Evolutionary conservation across 2,797 vertebrate genomes (phyloP).

Genomic region (Darevskia mixta): DNA sequence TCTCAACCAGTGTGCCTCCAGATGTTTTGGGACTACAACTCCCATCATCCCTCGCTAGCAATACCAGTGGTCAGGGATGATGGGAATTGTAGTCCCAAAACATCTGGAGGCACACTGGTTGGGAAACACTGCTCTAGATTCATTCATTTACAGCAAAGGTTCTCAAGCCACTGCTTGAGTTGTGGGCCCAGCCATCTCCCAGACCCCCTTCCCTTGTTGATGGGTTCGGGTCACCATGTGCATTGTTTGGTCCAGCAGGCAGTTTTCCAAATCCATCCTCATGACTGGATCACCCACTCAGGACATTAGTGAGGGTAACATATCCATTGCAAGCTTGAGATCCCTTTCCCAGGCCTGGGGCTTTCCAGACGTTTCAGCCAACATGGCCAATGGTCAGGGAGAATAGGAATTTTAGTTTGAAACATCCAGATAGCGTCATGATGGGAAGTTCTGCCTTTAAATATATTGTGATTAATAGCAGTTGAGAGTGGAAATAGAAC

Average conservation of each 20-base stretch:
- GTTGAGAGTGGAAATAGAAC: not conserved
- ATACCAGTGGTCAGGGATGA: too few species aligned
- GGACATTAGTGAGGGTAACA: not conserved
- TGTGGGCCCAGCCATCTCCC: not conserved
- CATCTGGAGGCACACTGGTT: too few species aligned
- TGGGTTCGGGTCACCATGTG: not conserved
- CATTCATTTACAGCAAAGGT: conserved; percentile 20
- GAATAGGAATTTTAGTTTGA: too few species aligned
- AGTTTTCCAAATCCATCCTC: not conserved
- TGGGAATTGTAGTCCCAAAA: too few species aligned
- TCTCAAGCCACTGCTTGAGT: conserved; percentile 16
- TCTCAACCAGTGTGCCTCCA: too few species aligned
- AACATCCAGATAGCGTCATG: too few species aligned
- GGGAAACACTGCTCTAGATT: too few species aligned
- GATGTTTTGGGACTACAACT: too few species aligned
- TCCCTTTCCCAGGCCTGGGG: too few species aligned
- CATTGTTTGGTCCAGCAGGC: not conserved
- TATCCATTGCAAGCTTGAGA: not conserved
- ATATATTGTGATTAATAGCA: not conserved
- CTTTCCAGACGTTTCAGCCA: too few species aligned
- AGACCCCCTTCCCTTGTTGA: not conserved
- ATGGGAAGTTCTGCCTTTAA: not conserved
- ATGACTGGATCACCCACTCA: not conserved
- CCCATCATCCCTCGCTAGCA: too few species aligned
- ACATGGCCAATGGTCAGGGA: too few species aligned